Base-by-base conservation (phyloP, 2,797 vertebrate species). In the Anabacerthia variegaticeps region DNA sequence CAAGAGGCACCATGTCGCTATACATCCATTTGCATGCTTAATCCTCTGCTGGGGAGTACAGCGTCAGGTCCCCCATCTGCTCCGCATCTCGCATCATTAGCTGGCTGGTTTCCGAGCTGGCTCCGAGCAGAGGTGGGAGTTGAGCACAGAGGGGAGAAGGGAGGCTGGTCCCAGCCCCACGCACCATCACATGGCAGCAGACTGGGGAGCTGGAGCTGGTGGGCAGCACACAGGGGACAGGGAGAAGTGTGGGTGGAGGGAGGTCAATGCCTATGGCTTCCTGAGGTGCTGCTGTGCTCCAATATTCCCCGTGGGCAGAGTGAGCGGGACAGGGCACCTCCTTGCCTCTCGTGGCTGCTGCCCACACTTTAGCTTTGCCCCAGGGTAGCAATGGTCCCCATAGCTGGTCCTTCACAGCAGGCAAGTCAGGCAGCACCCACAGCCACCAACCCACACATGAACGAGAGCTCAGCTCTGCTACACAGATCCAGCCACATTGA, bases 51-150 rank as follows among this genome's bases (percentile, higher is more conserved):
- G 92, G 89, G 94, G 96, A 90, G 93, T 15, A 72, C 17, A 91
- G 92, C 84, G 74, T 36, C 94, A 96, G 96, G 94, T 71, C 94
- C 92, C 95, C 96, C 96, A 96, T 96, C 96, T 97, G 96, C 96
- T 95, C 95, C 9, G 27, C 92, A 71, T 69, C 95, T 88, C 86
- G 44, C 94, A 94, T 94, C 96, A 96, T 95, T 95, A 97, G 94
- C 94, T 96, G 95, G 96, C 96, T 96, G 96, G 88, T 96, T 95
- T 96, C 96, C 88, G 65, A 95, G 67, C 69, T 24, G 6, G 37
- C 71, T 80, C 78, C 54, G 63, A 94, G 92, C 94, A 91, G 94
- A 92, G 93, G 94, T 94, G 93, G 96, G 95, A 92, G 92, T 27
- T 0, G 55, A 95, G 81, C 44, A 26, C 72, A 65, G 66, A 69